These are phyloP conservation scores for Nephotettix cincticeps DNA, from an alignment of 1,140 invertebrate species.

Conservation along the genomic window DNA sequence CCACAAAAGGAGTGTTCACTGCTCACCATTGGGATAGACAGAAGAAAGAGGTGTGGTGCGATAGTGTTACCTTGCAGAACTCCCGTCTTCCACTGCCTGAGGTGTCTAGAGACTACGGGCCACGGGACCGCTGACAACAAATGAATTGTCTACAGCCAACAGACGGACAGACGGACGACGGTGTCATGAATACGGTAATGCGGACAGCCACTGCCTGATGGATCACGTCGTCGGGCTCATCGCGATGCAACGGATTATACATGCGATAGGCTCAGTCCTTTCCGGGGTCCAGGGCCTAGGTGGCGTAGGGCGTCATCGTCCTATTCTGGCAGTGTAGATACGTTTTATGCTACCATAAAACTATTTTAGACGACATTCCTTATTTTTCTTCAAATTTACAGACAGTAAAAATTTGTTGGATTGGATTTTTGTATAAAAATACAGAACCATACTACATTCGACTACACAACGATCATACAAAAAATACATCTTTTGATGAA, in stretches of 20 bases:
- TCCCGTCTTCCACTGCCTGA: background rate
- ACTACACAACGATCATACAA: no score
- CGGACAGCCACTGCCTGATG: background rate
- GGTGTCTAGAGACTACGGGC: background rate
- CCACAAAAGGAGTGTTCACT: no score
- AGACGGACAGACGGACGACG: background rate
- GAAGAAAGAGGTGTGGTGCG: background rate
- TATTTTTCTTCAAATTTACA: no score
- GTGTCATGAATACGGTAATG: conserved; percentile 20
- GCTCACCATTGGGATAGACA: background rate
- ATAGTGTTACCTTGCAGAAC: background rate
- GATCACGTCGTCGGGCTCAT: background rate
- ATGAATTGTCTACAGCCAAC: background rate
- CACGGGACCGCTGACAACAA: background rate
- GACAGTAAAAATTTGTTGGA: no score
- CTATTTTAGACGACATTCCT: no score
- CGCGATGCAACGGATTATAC: background rate
- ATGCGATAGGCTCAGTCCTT: background rate
- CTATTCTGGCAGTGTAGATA: no score
- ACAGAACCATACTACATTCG: no score
- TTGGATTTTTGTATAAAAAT: no score
- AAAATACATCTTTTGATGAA: no score
- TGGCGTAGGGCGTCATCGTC: background rate
- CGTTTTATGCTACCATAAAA: no score
- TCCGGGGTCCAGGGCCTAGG: background rate